A percentile compares a stretch with the other conserved stretches of the same genome.
Conservation (phyloP, 1,140 invertebrate genomes). For the Dryas iulia region DNA sequence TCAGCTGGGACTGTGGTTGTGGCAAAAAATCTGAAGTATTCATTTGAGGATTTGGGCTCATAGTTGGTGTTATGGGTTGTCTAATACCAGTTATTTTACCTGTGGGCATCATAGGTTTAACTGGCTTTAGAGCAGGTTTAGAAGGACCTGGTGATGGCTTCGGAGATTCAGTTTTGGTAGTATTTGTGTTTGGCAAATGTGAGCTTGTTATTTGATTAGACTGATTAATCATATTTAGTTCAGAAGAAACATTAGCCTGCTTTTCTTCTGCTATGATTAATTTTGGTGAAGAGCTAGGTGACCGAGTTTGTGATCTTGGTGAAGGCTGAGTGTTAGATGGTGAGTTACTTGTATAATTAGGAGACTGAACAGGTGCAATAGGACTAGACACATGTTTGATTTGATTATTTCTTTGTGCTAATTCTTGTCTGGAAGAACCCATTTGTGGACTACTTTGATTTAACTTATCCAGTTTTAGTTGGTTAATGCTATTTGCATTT, state of each 20-base stretch:
- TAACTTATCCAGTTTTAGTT: slow-evolving; percentile 62
- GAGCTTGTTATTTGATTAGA: slow-evolving; percentile 69
- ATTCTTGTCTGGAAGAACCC: slow-evolving; percentile 46
- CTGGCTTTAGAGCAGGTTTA: slow-evolving; percentile 57
- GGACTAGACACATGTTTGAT: slow-evolving; percentile 44
- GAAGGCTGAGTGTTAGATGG: slow-evolving; percentile 54
- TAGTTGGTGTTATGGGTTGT: slow-evolving; percentile 53
- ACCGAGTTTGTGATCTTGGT: slow-evolving; percentile 73
- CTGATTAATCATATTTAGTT: slow-evolving; percentile 59
- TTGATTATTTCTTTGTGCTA: slow-evolving; percentile 46
- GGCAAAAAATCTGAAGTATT: slow-evolving; percentile 54
- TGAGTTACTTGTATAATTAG: slow-evolving; percentile 51
- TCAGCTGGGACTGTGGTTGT: slow-evolving; percentile 46
- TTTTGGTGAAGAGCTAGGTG: slow-evolving; percentile 78
- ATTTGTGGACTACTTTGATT: slow-evolving; percentile 34
- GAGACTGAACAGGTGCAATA: slow-evolving; percentile 41
- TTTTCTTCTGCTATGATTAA: slow-evolving; percentile 78
- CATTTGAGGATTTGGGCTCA: slow-evolving; percentile 47
- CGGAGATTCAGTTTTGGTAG: slow-evolving; percentile 53
- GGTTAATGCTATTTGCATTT: slow-evolving; percentile 49
- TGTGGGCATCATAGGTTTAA: slow-evolving; percentile 55
- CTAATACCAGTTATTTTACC: slow-evolving; percentile 52
- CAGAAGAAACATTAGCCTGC: slow-evolving; percentile 52
- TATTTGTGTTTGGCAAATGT: slow-evolving; percentile 52
- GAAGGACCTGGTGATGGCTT: slow-evolving; percentile 56